Evolutionary conservation across 2,888 invertebrate species (phyloP), one percentile per base, ranked within the genome.

Genomic region (Nebria brevicollis): DNA sequence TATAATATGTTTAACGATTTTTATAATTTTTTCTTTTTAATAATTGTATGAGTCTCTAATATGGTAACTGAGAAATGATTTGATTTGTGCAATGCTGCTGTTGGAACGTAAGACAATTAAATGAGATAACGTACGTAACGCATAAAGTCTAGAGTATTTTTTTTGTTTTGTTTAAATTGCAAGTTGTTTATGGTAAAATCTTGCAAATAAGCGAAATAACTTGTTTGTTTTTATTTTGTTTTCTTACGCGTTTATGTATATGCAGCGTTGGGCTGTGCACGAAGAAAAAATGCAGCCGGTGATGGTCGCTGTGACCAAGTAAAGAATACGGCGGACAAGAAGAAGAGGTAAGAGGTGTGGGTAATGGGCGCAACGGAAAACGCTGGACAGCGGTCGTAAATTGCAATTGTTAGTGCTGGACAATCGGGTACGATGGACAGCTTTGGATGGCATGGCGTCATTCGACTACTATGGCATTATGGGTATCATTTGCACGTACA

Each of bases 321-420:
- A 75, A 41, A 80, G 80, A 64, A 15, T 13, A n/a, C 3, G 7
- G 54, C 2, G 25, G 66, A 66, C n/a, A 72, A 25, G 26, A 73
- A 26, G 73, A 73, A 41, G 25, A 75, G 68, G 70, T 54, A 80
- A 20, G 13, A 68, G 26, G 80, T 70, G 75, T 80, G 68, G 75
- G 80, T 80, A 75, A 80, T 75, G 75, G 75, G 20, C 70, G 70
- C 70, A 34, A 70, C 70, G 20, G 70, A 70, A 70, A 25, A 15
- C 70, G 20, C 25, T 75, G 79, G 79, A 79, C 79, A 79, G 68
- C 79, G 80, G 72, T n/a, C 72, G 75, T 80, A 80, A 80, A 80
- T 80, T 68, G 80, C 75, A 80, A 80, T 80, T 80, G 80, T 80
- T 80, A 80, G 80, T 80, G 54, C 54, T 54, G 80, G 80, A 80